These are phyloP conservation scores for Drosophila mimica DNA, from an alignment of 2,888 invertebrate genomes.

Conservation along the genomic window DNA sequence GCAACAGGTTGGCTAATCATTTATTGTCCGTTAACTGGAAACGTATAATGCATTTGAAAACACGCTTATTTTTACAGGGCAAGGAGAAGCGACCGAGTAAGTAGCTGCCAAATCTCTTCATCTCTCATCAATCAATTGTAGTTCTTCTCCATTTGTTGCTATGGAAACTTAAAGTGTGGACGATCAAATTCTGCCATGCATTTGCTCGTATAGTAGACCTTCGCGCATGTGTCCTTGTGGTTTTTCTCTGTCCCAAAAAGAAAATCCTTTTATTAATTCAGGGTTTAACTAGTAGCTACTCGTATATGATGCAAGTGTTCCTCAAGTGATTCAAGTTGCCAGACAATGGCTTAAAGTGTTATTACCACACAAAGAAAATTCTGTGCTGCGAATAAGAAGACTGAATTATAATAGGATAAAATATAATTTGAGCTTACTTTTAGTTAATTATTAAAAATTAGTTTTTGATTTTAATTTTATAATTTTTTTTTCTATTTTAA, in stretches of 20 bases:
- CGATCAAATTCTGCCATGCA: slow-evolving; percentile 80
- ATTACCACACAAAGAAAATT: not conserved
- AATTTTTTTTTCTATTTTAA: not conserved
- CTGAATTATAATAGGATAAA: not conserved
- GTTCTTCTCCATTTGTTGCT: slow-evolving; percentile 33
- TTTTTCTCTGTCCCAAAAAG: slow-evolving; percentile 69
- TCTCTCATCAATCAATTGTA: not conserved
- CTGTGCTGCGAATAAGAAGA: not conserved
- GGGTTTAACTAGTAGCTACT: not conserved
- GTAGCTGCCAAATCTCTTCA: slow-evolving; percentile 42
- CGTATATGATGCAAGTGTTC: not conserved
- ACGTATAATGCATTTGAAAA: slow-evolving; percentile 18
- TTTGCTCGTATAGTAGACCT: slow-evolving; percentile 78
- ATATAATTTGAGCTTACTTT: not conserved
- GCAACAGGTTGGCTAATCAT: slow-evolving; percentile 84
- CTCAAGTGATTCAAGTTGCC: not conserved
- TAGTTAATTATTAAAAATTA: too few relatives aligned
- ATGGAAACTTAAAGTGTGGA: slow-evolving; percentile 79
- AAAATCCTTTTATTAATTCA: not conserved
- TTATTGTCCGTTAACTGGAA: slow-evolving; percentile 32
- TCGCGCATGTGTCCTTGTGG: slow-evolving; percentile 82
- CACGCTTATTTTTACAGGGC: slow-evolving; percentile 55
- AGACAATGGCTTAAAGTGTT: not conserved
- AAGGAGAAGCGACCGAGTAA: slow-evolving; percentile 83
- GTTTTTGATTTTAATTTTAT: not conserved